Percentiles rank a stretch among this genome's conserved stretches.
Evolutionary conservation across 2,888 invertebrate genomes (phyloP).

Genomic region (Sarcophaga carnaria): DNA sequence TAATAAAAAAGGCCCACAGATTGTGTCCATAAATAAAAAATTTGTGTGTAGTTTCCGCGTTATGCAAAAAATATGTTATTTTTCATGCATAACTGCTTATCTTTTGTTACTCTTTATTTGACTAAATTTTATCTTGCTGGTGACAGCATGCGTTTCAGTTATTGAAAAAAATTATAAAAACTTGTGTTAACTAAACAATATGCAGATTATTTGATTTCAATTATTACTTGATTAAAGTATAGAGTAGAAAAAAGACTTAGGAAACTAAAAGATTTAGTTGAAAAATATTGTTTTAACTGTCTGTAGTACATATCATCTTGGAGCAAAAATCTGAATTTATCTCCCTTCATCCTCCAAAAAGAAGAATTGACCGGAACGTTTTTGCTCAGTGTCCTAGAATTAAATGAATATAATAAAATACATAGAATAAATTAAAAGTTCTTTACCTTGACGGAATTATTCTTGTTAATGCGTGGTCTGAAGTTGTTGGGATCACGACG

Average conservation of each 20-base stretch:
- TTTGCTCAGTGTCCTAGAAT: conserved; percentile 95
- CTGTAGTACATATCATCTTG: not conserved
- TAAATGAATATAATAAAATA: conserved; percentile 69
- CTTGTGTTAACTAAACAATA: conserved; percentile 39
- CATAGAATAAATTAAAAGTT: not conserved
- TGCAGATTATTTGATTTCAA: not conserved
- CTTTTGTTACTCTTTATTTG: conserved; percentile 31
- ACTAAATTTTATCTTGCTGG: conserved; percentile 37
- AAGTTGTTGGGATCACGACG: conserved; percentile 99
- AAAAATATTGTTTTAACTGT: not conserved
- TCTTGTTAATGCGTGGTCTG: conserved; percentile 98
- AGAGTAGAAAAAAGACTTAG: conserved; percentile 26
- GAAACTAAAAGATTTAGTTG: conserved; percentile 5
- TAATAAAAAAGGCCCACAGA: not conserved
- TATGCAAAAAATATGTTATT: conserved; percentile 30
- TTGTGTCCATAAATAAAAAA: not conserved
- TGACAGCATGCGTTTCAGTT: conserved; percentile 8
- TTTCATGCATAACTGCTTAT: conserved; percentile 15
- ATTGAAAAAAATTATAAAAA: conserved; percentile 35
- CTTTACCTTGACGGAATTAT: conserved; percentile 94
- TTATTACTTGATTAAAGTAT: conserved; percentile 1
- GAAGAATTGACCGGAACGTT: conserved; percentile 98
- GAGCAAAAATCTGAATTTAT: conserved; percentile 24
- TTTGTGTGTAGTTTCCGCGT: not conserved
- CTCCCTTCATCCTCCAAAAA: conserved; percentile 92